A percentile compares a stretch with the other conserved stretches of the same genome.
Conservation (phyloP, 2,797 vertebrate genomes). For the Sebastes itinus region DNA sequence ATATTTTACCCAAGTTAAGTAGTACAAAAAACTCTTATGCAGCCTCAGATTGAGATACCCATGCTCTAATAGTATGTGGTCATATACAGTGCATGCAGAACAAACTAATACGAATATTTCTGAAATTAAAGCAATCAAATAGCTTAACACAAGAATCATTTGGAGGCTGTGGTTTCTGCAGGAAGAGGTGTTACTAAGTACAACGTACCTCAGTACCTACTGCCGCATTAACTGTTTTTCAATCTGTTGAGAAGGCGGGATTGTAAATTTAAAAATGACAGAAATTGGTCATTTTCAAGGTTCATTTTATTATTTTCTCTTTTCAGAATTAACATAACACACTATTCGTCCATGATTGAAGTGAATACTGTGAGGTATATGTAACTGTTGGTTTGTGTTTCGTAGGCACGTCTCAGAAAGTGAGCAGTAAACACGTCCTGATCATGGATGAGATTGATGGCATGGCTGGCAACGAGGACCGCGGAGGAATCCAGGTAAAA, state of each 20-base stretch:
- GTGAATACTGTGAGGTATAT: not conserved
- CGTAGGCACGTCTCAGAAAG: conserved; percentile 85
- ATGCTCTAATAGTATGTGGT: not conserved
- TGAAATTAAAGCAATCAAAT: not conserved
- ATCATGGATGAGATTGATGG: conserved; percentile 99
- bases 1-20: not conserved
- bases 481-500: conserved; percentile 95
- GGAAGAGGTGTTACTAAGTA: not conserved
- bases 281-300: too few species aligned
- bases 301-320: not conserved
- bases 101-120: not conserved
- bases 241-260: not conserved
- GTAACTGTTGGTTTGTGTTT: conserved; percentile 6
- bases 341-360: not conserved
- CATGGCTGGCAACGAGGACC: conserved; percentile 97
- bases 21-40: not conserved
- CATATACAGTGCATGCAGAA: not conserved
- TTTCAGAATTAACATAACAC: not conserved
- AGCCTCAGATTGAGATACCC: not conserved
- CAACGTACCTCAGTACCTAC: not conserved
- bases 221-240: too few species aligned
- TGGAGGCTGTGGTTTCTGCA: not conserved
- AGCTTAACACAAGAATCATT: not conserved
- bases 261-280: too few species aligned
- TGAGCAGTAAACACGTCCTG: conserved; percentile 89